Percentiles rank a stretch among this genome's conserved stretches.
Conservation (phyloP, 2,797 vertebrate genomes). For the Galagoides demidoff region DNA sequence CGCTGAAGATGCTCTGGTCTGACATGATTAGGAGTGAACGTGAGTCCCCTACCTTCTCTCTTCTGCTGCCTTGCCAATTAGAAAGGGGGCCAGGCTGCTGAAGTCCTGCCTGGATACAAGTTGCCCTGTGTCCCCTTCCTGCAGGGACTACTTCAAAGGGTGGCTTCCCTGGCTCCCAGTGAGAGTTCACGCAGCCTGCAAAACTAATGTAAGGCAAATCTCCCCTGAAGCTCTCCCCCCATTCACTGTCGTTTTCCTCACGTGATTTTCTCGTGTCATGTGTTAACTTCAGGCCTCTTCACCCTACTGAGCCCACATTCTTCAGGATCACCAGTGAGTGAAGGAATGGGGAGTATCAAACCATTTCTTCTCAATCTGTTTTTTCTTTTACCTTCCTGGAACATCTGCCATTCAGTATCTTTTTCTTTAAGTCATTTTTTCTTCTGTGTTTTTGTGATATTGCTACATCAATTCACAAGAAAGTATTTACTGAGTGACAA, state of each 20-base stretch:
- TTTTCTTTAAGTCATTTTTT: slow-evolving; percentile 8
- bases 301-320: background rate
- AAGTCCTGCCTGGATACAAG: background rate
- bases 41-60: background rate
- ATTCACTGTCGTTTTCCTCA: background rate
- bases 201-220: background rate
- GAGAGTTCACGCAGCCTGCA: background rate
- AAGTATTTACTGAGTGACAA: slow-evolving; percentile 11
- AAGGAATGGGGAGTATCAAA: background rate
- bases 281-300: background rate
- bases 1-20: background rate
- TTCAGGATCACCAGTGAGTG: background rate
- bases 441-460: background rate
- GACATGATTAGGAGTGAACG: rapidly evolving
- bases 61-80: background rate
- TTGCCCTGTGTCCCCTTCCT: background rate
- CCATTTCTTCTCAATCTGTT: background rate
- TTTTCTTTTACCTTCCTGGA: background rate
- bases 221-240: background rate
- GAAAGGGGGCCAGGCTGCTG: background rate
- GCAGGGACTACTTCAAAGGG: background rate
- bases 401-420: background rate
- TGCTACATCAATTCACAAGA: background rate
- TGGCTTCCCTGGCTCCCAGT: background rate
- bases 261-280: background rate